These are phyloP conservation scores for Odontophorus gujanensis DNA, from an alignment of 2,113 vertebrate genomes.

Conservation along the genomic window DNA sequence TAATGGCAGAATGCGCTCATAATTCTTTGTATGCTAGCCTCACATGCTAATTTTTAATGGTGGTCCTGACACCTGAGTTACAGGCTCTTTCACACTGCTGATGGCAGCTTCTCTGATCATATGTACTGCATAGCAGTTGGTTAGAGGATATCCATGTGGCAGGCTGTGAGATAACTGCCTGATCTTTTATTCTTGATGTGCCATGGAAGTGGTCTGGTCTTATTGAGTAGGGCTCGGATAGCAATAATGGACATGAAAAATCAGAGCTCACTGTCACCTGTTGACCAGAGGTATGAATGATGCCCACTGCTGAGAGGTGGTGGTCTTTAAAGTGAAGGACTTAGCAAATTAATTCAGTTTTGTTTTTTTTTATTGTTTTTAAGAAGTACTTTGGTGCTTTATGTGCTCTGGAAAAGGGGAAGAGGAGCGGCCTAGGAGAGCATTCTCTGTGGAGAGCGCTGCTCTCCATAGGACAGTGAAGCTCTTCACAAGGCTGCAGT, in stretches of 20 bases:
- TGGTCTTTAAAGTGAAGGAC: not conserved
- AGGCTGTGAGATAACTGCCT: not conserved
- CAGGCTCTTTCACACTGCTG: not conserved
- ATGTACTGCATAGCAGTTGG: not conserved
- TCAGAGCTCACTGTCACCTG: not conserved
- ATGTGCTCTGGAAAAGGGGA: not conserved
- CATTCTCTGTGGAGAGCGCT: not conserved
- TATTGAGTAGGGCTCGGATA: not conserved
- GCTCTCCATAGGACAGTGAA: not conserved
- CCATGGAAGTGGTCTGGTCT: not conserved
- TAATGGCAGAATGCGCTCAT: not conserved
- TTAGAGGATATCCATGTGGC: not conserved
- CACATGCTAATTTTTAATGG: not conserved
- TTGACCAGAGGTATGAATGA: not conserved
- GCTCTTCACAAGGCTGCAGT: not conserved
- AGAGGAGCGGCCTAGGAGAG: not conserved
- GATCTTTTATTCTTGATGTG: not conserved
- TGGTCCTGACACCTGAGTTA: not conserved
- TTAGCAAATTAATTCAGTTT: not conserved
- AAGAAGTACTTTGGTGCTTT: not conserved
- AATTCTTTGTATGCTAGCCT: not conserved
- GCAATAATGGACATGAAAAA: not conserved
- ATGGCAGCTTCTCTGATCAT: fast-evolving
- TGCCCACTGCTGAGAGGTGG: not conserved
- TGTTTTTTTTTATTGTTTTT: no score